A percentile compares a stretch with the other conserved stretches of the same genome.
Conservation (phyloP, 2,797 vertebrate species). For the Harpagifer antarcticus region DNA sequence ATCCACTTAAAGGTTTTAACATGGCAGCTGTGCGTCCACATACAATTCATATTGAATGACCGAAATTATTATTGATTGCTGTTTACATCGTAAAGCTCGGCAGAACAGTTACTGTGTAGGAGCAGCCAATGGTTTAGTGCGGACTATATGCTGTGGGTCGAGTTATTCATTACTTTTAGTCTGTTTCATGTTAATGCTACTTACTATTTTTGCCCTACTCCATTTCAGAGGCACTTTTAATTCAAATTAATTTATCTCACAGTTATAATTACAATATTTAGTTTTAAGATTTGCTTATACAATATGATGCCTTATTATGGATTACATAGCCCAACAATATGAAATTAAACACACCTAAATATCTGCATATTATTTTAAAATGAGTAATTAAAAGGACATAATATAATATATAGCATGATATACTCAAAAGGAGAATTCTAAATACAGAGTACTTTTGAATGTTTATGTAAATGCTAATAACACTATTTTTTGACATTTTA, state of each 20-base stretch:
- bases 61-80: conserved; percentile 54
- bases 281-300: not conserved
- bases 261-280: not conserved
- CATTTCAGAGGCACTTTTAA: not conserved
- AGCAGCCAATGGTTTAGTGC: not conserved
- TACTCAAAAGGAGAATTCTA: not conserved
- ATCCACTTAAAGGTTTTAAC: conserved; percentile 25
- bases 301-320: not conserved
- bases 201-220: not conserved
- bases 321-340: not conserved
- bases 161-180: not conserved
- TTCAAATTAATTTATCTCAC: not conserved
- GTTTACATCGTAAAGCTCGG: conserved; percentile 29
- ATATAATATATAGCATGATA: not conserved
- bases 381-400: not conserved
- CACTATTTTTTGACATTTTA: not conserved
- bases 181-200: not conserved
- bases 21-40: conserved; percentile 10
- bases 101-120: not conserved
- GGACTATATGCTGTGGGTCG: not conserved
- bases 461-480: not conserved
- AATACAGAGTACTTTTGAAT: not conserved
- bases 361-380: not conserved
- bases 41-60: conserved; percentile 45
- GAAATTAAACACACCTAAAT: not conserved